Conservation (phyloP, 1,140 invertebrate genomes). For the Papilio glaucus region DNA sequence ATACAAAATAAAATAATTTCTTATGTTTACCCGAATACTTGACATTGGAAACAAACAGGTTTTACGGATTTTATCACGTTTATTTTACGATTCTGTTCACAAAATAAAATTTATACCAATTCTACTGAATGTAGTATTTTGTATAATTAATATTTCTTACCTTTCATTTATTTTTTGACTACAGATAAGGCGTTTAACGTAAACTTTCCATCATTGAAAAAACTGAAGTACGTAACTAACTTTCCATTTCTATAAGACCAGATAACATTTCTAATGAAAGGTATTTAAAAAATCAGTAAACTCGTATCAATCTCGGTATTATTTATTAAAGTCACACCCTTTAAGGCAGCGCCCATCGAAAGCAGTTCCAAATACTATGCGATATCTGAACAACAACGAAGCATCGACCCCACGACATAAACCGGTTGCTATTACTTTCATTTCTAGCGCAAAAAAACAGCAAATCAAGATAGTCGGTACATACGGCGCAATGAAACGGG, state of each 20-base stretch:
- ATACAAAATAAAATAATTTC: no score
- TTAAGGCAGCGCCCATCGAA: not conserved
- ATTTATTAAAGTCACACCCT: not conserved
- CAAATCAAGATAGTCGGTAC: slow-evolving; percentile 18
- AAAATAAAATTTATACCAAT: no score
- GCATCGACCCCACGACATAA: not conserved
- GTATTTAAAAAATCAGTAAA: not conserved
- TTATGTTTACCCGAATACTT: no score
- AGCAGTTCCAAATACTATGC: not conserved
- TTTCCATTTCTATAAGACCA: slow-evolving; percentile 20
- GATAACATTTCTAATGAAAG: slow-evolving; percentile 2
- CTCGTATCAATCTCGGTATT: not conserved
- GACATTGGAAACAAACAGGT: no score
- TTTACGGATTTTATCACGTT: no score
- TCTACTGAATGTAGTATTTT: no score
- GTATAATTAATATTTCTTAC: no score
- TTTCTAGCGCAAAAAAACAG: slow-evolving; percentile 24
- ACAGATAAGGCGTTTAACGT: no score
- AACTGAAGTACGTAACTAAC: not conserved
- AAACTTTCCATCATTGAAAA: no score
- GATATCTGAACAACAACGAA: not conserved
- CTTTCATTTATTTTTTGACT: no score
- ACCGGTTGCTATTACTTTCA: slow-evolving; percentile 19
- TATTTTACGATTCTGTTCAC: no score
- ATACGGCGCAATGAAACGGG: slow-evolving; percentile 10